Conservation (phyloP, 1,140 invertebrate genomes). For the Gonatopus flavifemur region DNA sequence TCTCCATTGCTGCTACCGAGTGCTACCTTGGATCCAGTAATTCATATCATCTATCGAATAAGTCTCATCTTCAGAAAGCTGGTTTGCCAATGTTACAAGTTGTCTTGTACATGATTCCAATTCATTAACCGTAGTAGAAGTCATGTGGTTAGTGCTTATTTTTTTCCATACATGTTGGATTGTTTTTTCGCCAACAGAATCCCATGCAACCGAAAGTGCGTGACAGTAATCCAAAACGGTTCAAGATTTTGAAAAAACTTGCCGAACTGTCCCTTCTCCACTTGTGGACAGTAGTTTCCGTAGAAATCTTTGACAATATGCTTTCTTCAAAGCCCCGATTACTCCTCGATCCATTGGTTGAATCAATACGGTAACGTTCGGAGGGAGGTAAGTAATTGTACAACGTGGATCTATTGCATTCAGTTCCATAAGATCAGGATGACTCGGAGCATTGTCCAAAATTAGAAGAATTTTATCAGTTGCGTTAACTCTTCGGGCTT, state of each 20-base stretch:
- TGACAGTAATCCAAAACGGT: no score
- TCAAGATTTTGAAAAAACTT: no score
- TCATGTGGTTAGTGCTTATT: background rate
- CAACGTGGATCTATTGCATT: conserved; percentile 45
- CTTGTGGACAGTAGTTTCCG: background rate
- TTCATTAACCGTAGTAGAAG: background rate
- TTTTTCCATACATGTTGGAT: background rate
- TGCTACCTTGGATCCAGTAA: background rate
- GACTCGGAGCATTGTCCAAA: no score
- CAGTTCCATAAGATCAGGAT: conserved; percentile 36
- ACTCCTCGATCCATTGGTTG: conserved; percentile 44
- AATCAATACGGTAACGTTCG: conserved; percentile 47
- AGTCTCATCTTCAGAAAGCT: background rate
- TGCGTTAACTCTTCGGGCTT: conserved; percentile 8
- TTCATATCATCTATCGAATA: background rate
- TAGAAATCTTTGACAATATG: background rate
- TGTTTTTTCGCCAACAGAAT: background rate
- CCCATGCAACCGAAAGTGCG: background rate
- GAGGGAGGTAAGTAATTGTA: conserved; percentile 46
- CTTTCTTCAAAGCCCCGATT: conserved; percentile 2
- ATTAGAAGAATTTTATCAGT: conserved; percentile 1
- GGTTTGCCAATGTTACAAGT: background rate
- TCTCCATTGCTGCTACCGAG: background rate
- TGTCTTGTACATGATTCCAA: background rate
- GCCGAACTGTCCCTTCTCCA: background rate